Evolutionary conservation across 2,888 invertebrate genomes (phyloP).

Genomic region (Pristionchus japonicus): DNA sequence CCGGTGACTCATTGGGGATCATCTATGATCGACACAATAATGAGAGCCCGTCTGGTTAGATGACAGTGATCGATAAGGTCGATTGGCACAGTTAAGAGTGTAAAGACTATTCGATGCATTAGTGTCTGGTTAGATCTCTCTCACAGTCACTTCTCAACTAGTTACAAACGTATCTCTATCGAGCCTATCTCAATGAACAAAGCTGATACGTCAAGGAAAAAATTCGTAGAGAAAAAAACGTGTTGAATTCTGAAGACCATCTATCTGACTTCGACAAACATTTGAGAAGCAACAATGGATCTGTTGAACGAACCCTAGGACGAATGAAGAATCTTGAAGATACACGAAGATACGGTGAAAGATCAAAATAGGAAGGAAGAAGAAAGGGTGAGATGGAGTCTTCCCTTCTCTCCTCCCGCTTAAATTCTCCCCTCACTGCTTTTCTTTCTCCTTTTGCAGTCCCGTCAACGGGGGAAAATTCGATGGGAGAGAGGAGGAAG

Average conservation of each 20-base stretch:
- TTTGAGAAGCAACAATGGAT: neutral
- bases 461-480: slow-evolving; percentile 31
- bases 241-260: neutral
- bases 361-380: neutral
- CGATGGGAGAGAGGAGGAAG: slow-evolving; percentile 36
- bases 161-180: neutral
- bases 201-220: neutral
- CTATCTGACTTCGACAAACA: no score
- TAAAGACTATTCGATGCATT: neutral
- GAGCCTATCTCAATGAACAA: neutral
- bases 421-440: slow-evolving; percentile 27
- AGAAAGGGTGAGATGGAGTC: neutral
- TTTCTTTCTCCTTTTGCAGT: slow-evolving; percentile 34
- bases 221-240: neutral
- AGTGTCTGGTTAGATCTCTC: neutral
- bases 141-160: neutral
- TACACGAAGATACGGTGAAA: neutral
- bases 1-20: slow-evolving; percentile 13
- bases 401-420: slow-evolving; percentile 36
- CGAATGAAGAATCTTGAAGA: neutral
- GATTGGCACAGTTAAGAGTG: neutral
- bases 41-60: neutral
- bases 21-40: neutral
- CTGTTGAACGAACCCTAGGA: no score
- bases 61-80: neutral